Evolutionary conservation across 1,140 invertebrate genomes (phyloP), one percentile per base, ranked within the genome.

Genomic region (Ladona fulva): DNA sequence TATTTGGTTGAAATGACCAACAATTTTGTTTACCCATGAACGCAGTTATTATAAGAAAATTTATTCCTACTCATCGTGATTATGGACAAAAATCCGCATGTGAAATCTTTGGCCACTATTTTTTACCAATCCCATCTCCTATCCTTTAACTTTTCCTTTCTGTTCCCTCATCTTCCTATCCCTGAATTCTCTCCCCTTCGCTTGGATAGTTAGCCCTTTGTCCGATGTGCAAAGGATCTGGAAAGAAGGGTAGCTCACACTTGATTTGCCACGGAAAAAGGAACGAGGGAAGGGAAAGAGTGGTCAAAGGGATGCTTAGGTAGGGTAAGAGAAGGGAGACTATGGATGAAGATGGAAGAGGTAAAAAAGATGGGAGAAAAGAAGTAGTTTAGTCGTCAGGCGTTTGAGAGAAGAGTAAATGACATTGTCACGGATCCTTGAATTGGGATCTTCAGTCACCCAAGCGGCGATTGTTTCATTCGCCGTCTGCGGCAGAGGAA

Each of bases 261-360:
- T 76, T 42, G 76, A 42, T 76, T 76, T 42, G n/a, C 76, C 76
- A 22, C 76, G 25, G 25, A 22, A 24, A 76, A 24, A 22, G 37
- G 44, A 8, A 42, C 75, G 25, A 24, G 25, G n/a, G 25, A 42
- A 76, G 75, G 25, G 75, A 19, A 37, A 16, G 59, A 24, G 77
- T 52, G 24, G 59, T 42, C 44, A 66, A 74, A 75, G 75, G 75
- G 29, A 76, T 74, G 77, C 75, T 37, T 73, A 75, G 78, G 73
- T 29, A 77, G 76, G 59, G 79, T 75, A 59, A 76, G 75, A 78
- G 74, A 76, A 76, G n/a, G n/a, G n/a, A n/a, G 29, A 37, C n/a
- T 66, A 16, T 66, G 52, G 52, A 16, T 66, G 52, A 22, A 74
- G 77, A 74, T 42, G 66, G 25, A 78, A 78, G 77, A 24, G 66